phyloP scores from a whole-genome alignment of 2,113 vertebrate species.

The Castor canadensis region DNA sequence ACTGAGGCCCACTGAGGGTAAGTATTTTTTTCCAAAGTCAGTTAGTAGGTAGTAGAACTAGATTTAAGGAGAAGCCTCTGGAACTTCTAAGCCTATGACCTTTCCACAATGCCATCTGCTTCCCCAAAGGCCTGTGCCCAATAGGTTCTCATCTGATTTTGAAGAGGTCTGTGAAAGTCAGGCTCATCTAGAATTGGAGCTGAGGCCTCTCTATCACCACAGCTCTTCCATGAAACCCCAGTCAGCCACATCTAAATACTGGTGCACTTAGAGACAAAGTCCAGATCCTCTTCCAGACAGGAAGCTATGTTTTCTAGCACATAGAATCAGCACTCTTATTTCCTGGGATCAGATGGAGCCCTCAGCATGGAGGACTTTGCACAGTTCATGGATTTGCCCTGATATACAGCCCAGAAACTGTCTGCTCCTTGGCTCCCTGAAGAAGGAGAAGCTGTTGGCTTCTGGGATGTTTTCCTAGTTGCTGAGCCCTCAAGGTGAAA shows the following conservation, averaged over 20 bases:
- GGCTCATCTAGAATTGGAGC: background rate
- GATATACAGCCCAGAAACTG: constrained; percentile 52
- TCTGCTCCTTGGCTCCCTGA: constrained; percentile 24
- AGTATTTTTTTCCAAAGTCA: background rate
- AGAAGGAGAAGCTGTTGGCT: constrained; percentile 52
- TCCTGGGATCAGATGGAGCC: background rate
- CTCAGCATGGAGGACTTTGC: background rate
- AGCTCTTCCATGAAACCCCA: background rate
- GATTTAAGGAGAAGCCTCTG: background rate
- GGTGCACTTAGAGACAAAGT: background rate
- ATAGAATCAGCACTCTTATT: background rate
- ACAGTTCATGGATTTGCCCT: background rate
- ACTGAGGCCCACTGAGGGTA: background rate
- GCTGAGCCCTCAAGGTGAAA: constrained; percentile 59
- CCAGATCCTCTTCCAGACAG: background rate
- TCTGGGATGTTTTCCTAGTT: constrained; percentile 56
- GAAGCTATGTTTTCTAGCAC: background rate
- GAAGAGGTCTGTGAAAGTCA: background rate
- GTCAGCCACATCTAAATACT: background rate
- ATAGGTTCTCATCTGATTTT: background rate
- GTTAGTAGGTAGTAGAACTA: background rate
- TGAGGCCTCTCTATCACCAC: background rate
- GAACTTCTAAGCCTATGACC: background rate
- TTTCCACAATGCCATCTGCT: background rate
- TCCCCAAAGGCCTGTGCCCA: background rate